These are phyloP conservation scores for Platygyra sinensis DNA, from an alignment of 64 coral and sea anemone species.

Conservation along the genomic window DNA sequence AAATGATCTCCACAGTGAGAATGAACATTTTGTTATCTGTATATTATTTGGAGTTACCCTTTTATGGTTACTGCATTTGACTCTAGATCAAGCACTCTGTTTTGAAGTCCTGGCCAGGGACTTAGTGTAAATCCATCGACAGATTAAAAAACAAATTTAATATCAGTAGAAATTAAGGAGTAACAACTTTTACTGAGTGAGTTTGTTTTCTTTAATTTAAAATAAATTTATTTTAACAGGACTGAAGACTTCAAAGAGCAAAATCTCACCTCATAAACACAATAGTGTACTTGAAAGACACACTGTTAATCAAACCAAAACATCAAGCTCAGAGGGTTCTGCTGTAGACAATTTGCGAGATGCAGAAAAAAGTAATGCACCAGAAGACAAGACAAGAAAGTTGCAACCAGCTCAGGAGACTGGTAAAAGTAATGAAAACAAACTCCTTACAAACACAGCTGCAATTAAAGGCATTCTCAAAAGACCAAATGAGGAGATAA, in stretches of 20 bases:
- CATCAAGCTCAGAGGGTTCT: not conserved
- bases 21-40: too few relatives aligned
- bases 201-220: too few relatives aligned
- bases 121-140: too few relatives aligned
- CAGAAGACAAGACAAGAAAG: not conserved
- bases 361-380: not conserved
- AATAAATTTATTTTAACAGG: not conserved
- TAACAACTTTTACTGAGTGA: too few relatives aligned
- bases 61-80: too few relatives aligned
- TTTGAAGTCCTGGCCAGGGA: too few relatives aligned
- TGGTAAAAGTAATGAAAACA: not conserved
- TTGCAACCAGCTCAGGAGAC: not conserved
- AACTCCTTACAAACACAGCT: not conserved
- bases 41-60: too few relatives aligned
- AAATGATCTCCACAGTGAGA: too few relatives aligned
- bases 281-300: not conserved
- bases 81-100: too few relatives aligned
- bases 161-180: too few relatives aligned
- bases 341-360: not conserved
- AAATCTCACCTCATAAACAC: not conserved
- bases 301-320: not conserved
- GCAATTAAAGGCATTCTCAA: slow-evolving; percentile 9
- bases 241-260: slow-evolving; percentile 23
- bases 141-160: too few relatives aligned
- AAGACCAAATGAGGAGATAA: not conserved